Conservation (phyloP, 2,888 invertebrate species). For the Plagiodera versicolora region DNA sequence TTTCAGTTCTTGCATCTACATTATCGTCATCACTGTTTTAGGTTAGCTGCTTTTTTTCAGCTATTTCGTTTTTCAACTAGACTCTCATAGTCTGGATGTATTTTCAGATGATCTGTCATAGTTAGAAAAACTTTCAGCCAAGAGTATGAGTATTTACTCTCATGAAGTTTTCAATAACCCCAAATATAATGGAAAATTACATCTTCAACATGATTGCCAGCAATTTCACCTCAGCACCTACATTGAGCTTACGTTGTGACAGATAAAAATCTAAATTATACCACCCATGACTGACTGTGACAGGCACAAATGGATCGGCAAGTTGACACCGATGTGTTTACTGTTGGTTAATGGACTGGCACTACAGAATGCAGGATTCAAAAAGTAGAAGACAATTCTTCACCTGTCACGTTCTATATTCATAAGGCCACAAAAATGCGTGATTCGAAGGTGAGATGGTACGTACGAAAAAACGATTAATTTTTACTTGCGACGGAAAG, state of each 20-base stretch:
- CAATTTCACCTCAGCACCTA: conserved; percentile 29
- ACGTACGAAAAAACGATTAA: neutral
- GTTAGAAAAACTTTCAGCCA: too few species aligned
- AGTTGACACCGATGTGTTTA: neutral
- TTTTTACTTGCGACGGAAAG: neutral
- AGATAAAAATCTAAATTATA: conserved; percentile 45
- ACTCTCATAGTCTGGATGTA: too few species aligned
- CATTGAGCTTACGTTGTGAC: conserved; percentile 35
- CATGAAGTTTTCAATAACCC: neutral
- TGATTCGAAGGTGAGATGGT: neutral
- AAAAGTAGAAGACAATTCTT: neutral
- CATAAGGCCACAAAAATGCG: neutral
- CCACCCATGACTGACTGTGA: conserved; percentile 29
- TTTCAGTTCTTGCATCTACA: too few species aligned
- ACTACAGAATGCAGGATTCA: neutral
- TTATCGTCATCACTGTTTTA: too few species aligned
- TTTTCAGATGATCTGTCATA: too few species aligned
- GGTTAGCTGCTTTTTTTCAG: too few species aligned
- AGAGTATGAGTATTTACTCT: too few species aligned
- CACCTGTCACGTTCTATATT: neutral
- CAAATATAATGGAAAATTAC: neutral
- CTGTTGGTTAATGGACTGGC: neutral
- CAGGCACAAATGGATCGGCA: conserved; percentile 25
- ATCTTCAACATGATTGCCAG: conserved; percentile 40
- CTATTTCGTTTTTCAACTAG: too few species aligned